Evolutionary conservation across 1,140 invertebrate species (phyloP).

Genomic region (Calephelis virginiensis): DNA sequence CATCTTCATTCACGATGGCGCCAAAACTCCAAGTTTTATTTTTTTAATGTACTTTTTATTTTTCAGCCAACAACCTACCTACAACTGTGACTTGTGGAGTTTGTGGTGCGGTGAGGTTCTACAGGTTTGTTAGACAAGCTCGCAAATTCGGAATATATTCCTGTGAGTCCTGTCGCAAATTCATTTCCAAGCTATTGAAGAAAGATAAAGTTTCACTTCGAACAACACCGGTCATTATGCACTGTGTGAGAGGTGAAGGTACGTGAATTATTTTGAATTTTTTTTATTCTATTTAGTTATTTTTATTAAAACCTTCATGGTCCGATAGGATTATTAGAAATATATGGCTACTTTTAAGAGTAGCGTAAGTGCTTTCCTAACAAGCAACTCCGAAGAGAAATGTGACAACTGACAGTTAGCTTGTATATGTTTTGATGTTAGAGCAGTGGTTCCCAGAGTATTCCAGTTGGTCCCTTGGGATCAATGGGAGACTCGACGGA

Average conservation of each 20-base stretch:
- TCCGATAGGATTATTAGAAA: too few relatives aligned
- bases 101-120: slow-evolving; percentile 87
- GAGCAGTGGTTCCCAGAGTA: too few relatives aligned
- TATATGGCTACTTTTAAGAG: too few relatives aligned
- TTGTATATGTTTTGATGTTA: too few relatives aligned
- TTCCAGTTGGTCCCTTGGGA: too few relatives aligned
- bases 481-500: too few relatives aligned
- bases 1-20: too few relatives aligned
- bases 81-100: slow-evolving; percentile 88
- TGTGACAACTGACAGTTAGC: too few relatives aligned
- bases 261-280: slow-evolving; percentile 25
- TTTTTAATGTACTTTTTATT: slow-evolving; percentile 21
- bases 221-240: slow-evolving; percentile 78
- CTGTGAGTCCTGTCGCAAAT: slow-evolving; percentile 91
- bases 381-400: too few relatives aligned
- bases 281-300: slow-evolving; percentile 1
- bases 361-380: too few relatives aligned
- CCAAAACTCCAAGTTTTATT: slow-evolving; percentile 2
- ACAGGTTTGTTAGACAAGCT: slow-evolving; percentile 87
- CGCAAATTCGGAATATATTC: slow-evolving; percentile 91
- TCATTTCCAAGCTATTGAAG: slow-evolving; percentile 89
- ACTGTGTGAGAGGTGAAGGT: slow-evolving; percentile 85
- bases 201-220: slow-evolving; percentile 80
- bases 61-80: slow-evolving; percentile 75
- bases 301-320: too few relatives aligned